Percentiles rank a stretch among this genome's conserved stretches.
Evolutionary conservation across 1,140 invertebrate genomes (phyloP).

Genomic region (Ceratina australensis): DNA sequence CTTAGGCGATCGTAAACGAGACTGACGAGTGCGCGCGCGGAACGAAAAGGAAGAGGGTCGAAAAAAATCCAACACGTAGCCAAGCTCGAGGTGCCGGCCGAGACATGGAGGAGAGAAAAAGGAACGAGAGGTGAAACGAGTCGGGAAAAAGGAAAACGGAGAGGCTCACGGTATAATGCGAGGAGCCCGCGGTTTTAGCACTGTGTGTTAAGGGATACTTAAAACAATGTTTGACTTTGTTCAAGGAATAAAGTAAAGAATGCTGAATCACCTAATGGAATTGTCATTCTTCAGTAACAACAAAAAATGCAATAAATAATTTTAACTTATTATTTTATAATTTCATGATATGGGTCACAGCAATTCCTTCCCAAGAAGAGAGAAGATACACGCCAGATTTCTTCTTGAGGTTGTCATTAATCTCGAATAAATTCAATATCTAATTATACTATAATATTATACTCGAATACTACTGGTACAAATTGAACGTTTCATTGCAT

Average conservation of each 20-base stretch:
- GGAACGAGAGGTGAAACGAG: not conserved
- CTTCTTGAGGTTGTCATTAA: too few species aligned
- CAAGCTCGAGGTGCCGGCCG: constrained; percentile 7
- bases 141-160: not conserved
- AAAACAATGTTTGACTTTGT: too few species aligned
- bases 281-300: constrained; percentile 57
- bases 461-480: too few species aligned
- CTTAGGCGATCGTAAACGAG: constrained; percentile 44
- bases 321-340: too few species aligned
- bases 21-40: constrained; percentile 34
- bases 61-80: constrained; percentile 22
- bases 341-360: constrained; percentile 62
- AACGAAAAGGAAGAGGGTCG: constrained; percentile 19
- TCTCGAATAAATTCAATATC: too few species aligned
- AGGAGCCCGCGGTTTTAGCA: not conserved
- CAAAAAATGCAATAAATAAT: too few species aligned
- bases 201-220: too few species aligned
- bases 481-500: too few species aligned
- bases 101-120: constrained; percentile 26
- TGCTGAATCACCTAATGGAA: too few species aligned
- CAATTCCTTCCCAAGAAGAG: constrained; percentile 30
- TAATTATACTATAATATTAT: too few species aligned
- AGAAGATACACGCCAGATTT: constrained; percentile 15
- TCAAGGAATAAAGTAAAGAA: too few species aligned
- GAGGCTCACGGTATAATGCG: not conserved